phyloP scores from a whole-genome alignment of 2,797 vertebrate species.

The Microctenopoma lineatum region DNA sequence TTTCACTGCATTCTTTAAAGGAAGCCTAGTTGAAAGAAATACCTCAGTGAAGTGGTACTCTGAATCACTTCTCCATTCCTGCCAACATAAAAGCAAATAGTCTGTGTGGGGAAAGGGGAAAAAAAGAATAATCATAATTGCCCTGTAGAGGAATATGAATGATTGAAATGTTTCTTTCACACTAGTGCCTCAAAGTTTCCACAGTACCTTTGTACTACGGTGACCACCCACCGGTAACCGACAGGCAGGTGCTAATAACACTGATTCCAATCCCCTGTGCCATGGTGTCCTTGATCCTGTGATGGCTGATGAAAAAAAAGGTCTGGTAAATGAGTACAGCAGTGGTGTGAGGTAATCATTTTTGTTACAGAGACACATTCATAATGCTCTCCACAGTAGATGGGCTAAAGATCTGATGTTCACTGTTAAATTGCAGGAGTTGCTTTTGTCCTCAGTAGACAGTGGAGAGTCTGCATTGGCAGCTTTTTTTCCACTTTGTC shows the following conservation, averaged over 20 bases:
- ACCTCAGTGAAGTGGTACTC: slow-evolving; percentile 53
- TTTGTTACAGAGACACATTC: slow-evolving; percentile 1
- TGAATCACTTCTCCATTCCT: slow-evolving; percentile 54
- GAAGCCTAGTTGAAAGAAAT: slow-evolving; percentile 60
- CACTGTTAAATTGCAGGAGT: slow-evolving; percentile 13
- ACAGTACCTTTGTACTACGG: slow-evolving; percentile 32
- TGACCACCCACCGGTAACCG: slow-evolving; percentile 42
- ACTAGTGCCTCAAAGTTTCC: slow-evolving; percentile 26
- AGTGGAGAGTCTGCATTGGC: neutral
- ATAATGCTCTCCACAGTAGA: slow-evolving; percentile 4
- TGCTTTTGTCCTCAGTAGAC: slow-evolving; percentile 20
- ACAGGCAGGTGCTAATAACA: slow-evolving; percentile 35
- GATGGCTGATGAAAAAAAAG: slow-evolving; percentile 15
- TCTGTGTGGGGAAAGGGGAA: slow-evolving; percentile 24
- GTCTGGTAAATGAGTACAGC: neutral
- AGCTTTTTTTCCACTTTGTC: slow-evolving; percentile 3
- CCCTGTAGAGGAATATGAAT: slow-evolving; percentile 55
- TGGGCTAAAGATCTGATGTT: slow-evolving; percentile 3
- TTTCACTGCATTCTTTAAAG: slow-evolving; percentile 57
- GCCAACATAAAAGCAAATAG: slow-evolving; percentile 67
- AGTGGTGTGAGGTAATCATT: slow-evolving; percentile 22
- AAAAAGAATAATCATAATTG: slow-evolving; percentile 56
- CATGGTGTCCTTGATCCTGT: slow-evolving; percentile 12
- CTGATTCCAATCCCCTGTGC: slow-evolving; percentile 21
- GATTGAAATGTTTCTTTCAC: slow-evolving; percentile 60